Conservation (phyloP, 2,888 invertebrate genomes). For the Conus canariensis region DNA sequence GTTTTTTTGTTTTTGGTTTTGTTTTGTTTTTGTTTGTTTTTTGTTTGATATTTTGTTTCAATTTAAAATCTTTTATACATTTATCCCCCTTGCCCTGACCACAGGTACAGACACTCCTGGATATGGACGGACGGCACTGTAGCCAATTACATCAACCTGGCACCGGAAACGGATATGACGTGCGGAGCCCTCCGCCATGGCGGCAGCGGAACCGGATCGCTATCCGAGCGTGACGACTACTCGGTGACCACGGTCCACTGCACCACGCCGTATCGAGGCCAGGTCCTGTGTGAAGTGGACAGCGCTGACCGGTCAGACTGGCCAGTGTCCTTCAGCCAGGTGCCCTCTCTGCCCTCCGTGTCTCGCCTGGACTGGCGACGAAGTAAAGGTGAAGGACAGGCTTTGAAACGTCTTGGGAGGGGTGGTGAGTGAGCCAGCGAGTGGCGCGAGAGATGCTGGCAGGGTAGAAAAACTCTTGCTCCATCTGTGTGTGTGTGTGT, state of each 20-base stretch:
- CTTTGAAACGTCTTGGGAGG: too few relatives aligned
- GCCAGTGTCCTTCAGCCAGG: neutral
- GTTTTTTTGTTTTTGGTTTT: too few relatives aligned
- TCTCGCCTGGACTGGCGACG: neutral
- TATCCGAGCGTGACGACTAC: neutral
- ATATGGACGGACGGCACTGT: constrained; percentile 21
- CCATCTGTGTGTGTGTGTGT: too few relatives aligned
- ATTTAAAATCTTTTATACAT: too few relatives aligned
- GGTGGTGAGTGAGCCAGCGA: too few relatives aligned
- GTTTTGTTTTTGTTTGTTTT: too few relatives aligned
- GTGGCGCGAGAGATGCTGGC: too few relatives aligned
- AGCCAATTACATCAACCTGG: constrained; percentile 23
- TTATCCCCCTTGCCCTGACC: too few relatives aligned
- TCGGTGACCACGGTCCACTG: neutral
- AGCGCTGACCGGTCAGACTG: neutral
- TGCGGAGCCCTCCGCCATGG: neutral
- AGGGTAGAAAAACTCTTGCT: too few relatives aligned
- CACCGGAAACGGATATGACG: constrained; percentile 19
- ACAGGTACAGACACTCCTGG: constrained; percentile 31
- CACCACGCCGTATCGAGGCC: neutral
- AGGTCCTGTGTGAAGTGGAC: constrained; percentile 20
- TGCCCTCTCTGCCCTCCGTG: neutral
- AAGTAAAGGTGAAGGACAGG: neutral
- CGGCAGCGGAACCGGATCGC: neutral
- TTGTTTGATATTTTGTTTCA: too few relatives aligned